Evolutionary conservation across 2,888 invertebrate genomes (phyloP).

Genomic region (Euphydryas editha): DNA sequence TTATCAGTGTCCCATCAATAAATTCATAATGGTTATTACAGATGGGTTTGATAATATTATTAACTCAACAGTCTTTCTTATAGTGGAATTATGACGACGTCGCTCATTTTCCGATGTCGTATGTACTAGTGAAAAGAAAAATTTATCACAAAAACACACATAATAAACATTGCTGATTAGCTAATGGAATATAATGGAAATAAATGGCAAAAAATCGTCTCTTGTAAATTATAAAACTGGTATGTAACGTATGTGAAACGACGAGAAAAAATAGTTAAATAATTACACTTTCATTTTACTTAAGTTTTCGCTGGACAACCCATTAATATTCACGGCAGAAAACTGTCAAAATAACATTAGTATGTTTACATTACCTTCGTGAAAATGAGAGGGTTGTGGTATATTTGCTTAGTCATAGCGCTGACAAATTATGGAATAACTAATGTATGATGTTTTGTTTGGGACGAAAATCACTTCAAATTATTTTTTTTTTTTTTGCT

Average conservation of each 20-base stretch:
- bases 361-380: slow-evolving; percentile 28
- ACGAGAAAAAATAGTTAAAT: too few species aligned
- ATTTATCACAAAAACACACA: too few species aligned
- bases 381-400: slow-evolving; percentile 10
- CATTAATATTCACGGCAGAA: slow-evolving; percentile 20
- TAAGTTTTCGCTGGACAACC: neutral
- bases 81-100: too few species aligned
- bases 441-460: slow-evolving; percentile 14
- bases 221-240: neutral
- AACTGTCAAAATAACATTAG: slow-evolving; percentile 29
- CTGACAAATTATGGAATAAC: slow-evolving; percentile 17
- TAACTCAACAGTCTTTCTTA: too few species aligned
- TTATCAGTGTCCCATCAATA: too few species aligned
- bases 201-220: too few species aligned
- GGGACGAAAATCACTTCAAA: neutral
- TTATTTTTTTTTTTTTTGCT: neutral
- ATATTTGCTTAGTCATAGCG: slow-evolving; percentile 29
- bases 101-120: too few species aligned
- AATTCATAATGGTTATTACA: too few species aligned
- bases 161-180: too few species aligned
- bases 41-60: too few species aligned
- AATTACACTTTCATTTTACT: neutral
- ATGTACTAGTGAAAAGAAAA: too few species aligned
- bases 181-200: too few species aligned
- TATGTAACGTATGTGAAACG: neutral